Conservation (phyloP, 2,113 vertebrate genomes). For the Nymphicus hollandicus region DNA sequence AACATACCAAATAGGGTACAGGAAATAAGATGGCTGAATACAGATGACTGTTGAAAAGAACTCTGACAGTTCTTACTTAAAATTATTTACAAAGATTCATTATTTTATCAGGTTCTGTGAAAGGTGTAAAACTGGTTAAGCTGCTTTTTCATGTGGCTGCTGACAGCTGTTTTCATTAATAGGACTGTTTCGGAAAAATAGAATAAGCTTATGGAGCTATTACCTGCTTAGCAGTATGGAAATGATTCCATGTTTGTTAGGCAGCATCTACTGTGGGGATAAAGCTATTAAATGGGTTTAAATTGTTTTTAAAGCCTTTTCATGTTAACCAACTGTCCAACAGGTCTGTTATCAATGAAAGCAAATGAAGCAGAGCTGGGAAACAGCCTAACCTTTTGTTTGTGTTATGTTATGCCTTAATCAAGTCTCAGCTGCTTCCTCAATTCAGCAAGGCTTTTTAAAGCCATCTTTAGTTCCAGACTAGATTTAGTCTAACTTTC, state of each 20-base stretch:
- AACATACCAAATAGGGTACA: neutral
- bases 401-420: neutral
- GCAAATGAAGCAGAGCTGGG: neutral
- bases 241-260: neutral
- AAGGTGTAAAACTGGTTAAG: neutral
- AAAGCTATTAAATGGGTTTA: neutral
- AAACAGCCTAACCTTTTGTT: neutral
- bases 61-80: neutral
- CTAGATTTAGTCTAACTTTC: neutral
- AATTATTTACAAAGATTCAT: neutral
- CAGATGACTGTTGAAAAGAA: neutral
- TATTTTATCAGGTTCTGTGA: neutral
- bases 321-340: neutral
- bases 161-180: neutral
- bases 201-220: neutral
- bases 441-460: neutral
- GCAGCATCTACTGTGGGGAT: neutral
- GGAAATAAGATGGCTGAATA: constrained; percentile 44
- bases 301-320: neutral
- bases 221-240: neutral
- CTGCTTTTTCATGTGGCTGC: neutral
- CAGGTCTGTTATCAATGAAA: neutral
- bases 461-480: neutral
- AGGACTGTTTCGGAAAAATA: neutral
- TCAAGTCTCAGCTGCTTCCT: neutral